Evolutionary conservation across 2,888 invertebrate genomes (phyloP).

Genomic region (Bembecia ichneumoniformis): DNA sequence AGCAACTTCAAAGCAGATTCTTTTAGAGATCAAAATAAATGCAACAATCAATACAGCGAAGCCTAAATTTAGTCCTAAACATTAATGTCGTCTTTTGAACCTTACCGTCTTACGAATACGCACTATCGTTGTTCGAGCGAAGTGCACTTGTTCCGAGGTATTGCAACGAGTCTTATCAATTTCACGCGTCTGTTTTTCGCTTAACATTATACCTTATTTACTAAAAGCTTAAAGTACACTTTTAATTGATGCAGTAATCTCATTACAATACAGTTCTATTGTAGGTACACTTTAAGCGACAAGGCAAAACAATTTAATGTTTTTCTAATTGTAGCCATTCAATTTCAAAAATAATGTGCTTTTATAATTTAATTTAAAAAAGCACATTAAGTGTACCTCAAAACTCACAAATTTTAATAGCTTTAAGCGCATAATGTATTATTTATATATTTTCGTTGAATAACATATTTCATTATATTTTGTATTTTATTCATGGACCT

Average conservation of each 20-base stretch:
- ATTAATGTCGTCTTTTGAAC: constrained; percentile 7
- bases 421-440: too few relatives aligned
- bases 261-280: neutral
- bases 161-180: constrained; percentile 15
- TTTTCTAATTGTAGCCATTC: too few relatives aligned
- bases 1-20: too few relatives aligned
- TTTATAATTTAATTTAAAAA: too few relatives aligned
- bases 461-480: too few relatives aligned
- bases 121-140: constrained; percentile 29
- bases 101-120: constrained; percentile 16
- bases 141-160: constrained; percentile 30
- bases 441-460: too few relatives aligned
- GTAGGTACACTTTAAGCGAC: neutral
- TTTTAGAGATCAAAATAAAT: neutral
- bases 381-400: too few relatives aligned
- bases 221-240: neutral
- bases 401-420: too few relatives aligned
- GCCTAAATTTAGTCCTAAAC: neutral
- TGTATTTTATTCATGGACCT: too few relatives aligned
- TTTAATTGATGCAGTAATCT: neutral
- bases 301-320: neutral
- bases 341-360: too few relatives aligned
- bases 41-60: neutral
- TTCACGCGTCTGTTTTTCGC: constrained; percentile 5
- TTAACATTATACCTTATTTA: neutral